Conservation (phyloP, 1,140 invertebrate species). For the Tetraneura akinire region DNA sequence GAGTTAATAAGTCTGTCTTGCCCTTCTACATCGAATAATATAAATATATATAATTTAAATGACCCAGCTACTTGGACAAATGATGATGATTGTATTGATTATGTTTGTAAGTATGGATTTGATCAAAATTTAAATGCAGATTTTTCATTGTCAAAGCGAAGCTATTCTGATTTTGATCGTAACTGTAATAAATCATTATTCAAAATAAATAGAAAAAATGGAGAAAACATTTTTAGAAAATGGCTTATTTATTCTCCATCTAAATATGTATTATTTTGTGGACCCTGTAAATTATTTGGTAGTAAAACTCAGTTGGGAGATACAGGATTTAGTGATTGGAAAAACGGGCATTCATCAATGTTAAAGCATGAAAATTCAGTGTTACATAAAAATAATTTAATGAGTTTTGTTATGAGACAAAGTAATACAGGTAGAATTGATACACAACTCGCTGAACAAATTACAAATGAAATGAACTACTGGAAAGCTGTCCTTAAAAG, state of each 20-base stretch:
- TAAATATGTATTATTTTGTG: constrained; percentile 54
- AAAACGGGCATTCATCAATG: too few species aligned
- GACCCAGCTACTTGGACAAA: not conserved
- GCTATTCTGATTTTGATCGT: constrained; percentile 10
- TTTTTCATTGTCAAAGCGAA: constrained; percentile 28
- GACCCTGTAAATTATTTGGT: constrained; percentile 55
- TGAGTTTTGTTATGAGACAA: too few species aligned
- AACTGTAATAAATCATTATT: not conserved
- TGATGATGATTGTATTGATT: not conserved
- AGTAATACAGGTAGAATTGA: too few species aligned
- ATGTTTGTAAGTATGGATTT: constrained; percentile 5
- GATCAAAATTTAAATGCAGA: constrained; percentile 12
- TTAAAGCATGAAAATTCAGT: too few species aligned
- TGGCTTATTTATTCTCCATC: constrained; percentile 17
- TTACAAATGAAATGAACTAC: too few species aligned
- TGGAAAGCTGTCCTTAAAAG: too few species aligned
- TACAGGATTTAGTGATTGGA: too few species aligned
- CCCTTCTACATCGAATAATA: not conserved
- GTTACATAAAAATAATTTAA: too few species aligned
- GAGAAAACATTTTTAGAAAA: not conserved
- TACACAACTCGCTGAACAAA: too few species aligned
- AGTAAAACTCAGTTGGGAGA: constrained; percentile 19
- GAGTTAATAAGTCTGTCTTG: not conserved
- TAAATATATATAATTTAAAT: not conserved
- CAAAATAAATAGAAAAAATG: not conserved